phyloP scores from a whole-genome alignment of 2,113 vertebrate genomes.

The Irena cyanogastra region DNA sequence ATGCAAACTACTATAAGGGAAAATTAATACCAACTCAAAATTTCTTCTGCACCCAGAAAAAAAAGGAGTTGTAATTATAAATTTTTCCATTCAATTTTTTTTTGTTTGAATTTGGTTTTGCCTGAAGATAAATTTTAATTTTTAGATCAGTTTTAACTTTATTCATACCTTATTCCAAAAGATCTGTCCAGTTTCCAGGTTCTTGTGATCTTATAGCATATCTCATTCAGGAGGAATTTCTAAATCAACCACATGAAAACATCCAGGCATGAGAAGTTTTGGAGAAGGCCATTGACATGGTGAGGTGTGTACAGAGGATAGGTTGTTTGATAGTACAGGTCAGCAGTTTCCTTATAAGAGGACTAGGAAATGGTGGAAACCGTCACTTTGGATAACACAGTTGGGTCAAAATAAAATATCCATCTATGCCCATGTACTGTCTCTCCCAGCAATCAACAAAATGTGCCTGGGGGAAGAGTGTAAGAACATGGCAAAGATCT shows the following conservation, averaged over 20 bases:
- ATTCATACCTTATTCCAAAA: neutral
- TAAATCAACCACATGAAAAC: neutral
- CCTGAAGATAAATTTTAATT: neutral
- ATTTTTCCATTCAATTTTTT: neutral
- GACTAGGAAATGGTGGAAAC: neutral
- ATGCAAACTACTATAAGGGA: neutral
- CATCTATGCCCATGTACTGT: no score
- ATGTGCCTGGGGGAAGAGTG: neutral
- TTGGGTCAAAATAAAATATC: neutral
- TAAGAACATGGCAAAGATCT: neutral
- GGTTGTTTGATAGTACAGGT: neutral
- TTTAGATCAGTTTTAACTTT: neutral
- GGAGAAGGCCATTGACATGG: neutral
- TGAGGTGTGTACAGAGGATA: neutral
- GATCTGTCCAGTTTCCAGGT: neutral
- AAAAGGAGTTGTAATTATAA: neutral
- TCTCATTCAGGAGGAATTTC: neutral
- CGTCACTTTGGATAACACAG: neutral
- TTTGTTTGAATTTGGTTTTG: neutral
- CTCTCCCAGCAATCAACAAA: neutral
- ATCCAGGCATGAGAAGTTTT: neutral
- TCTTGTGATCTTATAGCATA: neutral
- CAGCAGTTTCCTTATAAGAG: neutral
- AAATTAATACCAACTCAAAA: neutral
- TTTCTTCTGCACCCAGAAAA: neutral